A percentile compares a stretch with the other conserved stretches of the same genome.
These are phyloP conservation scores for Trichopoda pennipes DNA, from an alignment of 2,888 invertebrate genomes.

Conservation along the genomic window DNA sequence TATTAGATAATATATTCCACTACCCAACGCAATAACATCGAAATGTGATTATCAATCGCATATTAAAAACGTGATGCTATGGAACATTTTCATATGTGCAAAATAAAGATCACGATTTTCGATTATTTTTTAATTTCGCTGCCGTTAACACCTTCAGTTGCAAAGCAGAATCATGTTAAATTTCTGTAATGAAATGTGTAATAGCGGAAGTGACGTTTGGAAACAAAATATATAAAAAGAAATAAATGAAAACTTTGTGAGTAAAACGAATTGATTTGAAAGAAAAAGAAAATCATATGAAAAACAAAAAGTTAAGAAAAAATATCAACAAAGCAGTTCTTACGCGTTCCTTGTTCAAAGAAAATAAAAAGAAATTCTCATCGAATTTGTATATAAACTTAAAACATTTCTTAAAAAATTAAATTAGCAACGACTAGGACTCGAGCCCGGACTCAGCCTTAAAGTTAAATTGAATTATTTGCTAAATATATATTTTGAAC, in stretches of 20 bases:
- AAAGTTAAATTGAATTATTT: no score
- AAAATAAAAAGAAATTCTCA: no score
- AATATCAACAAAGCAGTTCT: no score
- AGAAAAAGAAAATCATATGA: no score
- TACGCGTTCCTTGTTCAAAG: no score
- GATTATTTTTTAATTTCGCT: constrained; percentile 12
- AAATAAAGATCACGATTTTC: constrained; percentile 21
- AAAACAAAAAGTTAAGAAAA: no score
- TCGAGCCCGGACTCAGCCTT: no score
- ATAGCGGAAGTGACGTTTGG: background rate
- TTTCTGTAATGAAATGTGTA: background rate
- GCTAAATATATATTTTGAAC: no score
- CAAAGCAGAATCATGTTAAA: background rate
- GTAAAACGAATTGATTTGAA: background rate
- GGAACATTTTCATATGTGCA: background rate
- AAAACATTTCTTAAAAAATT: no score
- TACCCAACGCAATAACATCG: constrained; percentile 16
- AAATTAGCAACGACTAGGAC: no score
- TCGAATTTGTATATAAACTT: no score
- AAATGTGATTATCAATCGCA: constrained; percentile 15
- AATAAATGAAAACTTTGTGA: background rate
- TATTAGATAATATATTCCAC: background rate
- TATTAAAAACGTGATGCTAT: constrained; percentile 52
- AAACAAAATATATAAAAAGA: background rate
- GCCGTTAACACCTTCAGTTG: background rate